Evolutionary conservation across 2,113 vertebrate species (phyloP).

Genomic region (Butorides virescens): DNA sequence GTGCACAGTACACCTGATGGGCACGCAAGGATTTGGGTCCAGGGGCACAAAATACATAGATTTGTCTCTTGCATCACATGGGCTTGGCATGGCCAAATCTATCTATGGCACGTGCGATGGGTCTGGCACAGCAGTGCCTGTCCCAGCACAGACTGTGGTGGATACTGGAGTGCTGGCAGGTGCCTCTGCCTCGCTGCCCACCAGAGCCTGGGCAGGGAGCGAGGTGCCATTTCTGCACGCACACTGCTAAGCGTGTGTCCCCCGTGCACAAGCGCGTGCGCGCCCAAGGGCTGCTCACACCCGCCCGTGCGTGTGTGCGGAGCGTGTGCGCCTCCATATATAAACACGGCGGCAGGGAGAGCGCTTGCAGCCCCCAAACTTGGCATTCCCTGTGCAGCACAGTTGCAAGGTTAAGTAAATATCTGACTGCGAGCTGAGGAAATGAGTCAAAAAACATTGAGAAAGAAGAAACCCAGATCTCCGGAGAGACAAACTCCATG

Average conservation of each 20-base stretch:
- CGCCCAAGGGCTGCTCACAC: not conserved
- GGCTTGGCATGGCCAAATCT: not conserved
- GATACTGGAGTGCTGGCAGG: not conserved
- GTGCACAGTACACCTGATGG: not conserved
- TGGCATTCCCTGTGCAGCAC: conserved; percentile 30
- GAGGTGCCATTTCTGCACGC: not conserved
- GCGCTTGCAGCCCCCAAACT: conserved; percentile 24
- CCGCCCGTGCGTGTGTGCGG: not conserved
- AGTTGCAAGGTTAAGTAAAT: conserved; percentile 76
- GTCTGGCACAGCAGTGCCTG: not conserved
- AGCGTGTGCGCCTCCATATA: not conserved
- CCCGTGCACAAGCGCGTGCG: not conserved
- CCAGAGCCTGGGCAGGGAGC: not conserved
- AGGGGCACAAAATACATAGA: not conserved
- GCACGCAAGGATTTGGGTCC: not conserved
- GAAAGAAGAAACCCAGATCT: conserved; percentile 78
- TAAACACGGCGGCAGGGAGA: conserved; percentile 13
- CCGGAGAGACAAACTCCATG: conserved; percentile 48
- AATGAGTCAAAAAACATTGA: conserved; percentile 66
- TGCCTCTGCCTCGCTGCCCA: not conserved
- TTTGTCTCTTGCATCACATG: not conserved
- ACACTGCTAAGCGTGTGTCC: not conserved
- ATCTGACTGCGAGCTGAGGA: conserved; percentile 70
- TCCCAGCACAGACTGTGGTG: accelerated
- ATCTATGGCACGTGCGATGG: accelerated